phyloP scores from a whole-genome alignment of 2,797 vertebrate species.

The Loriculus beryllinus region DNA sequence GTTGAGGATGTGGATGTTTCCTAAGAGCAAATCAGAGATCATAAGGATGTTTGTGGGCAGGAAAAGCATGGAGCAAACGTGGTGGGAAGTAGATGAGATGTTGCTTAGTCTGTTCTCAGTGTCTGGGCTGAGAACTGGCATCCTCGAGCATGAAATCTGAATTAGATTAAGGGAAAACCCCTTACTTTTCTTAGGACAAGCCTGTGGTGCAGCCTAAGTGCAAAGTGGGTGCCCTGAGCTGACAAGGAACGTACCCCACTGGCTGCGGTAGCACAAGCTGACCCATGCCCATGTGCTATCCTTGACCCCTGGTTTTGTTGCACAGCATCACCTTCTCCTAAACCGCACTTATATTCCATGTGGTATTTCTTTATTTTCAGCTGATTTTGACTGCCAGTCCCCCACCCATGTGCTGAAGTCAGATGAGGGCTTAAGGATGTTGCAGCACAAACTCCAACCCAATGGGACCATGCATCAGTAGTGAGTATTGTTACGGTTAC shows the following conservation, averaged over 20 bases:
- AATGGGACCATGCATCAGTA: background rate
- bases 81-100: background rate
- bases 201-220: background rate
- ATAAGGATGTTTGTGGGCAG: background rate
- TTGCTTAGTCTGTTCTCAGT: background rate
- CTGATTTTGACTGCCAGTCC: background rate
- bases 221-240: background rate
- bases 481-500: too few relatives aligned
- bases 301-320: accelerated
- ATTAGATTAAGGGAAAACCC: accelerated
- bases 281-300: accelerated
- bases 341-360: background rate
- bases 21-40: accelerated
- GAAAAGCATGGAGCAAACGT: background rate
- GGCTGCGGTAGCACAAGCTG: background rate
- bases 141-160: background rate
- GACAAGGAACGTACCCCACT: accelerated
- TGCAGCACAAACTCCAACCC: background rate
- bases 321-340: background rate
- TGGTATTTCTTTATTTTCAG: background rate
- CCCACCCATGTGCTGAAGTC: background rate
- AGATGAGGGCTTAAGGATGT: accelerated
- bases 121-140: background rate
- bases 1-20: accelerated
- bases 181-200: background rate